Percentiles rank a stretch among this genome's conserved stretches.
phyloP scores from a whole-genome alignment of 2,888 invertebrate species.

The Leptinotarsa rubiginosa region DNA sequence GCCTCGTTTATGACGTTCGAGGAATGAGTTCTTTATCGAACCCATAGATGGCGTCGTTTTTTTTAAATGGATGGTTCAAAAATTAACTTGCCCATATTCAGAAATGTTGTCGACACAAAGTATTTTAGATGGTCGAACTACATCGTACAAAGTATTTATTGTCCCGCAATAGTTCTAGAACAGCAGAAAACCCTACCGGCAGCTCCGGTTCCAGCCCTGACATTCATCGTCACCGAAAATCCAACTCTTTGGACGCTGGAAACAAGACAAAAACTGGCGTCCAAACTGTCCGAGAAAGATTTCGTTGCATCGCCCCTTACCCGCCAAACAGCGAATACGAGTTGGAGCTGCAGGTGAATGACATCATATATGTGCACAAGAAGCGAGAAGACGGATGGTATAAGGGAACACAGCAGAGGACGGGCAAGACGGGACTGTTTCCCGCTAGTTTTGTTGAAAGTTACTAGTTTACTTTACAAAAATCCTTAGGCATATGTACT shows the following conservation, averaged over 20 bases:
- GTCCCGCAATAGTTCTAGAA: conserved; percentile 8
- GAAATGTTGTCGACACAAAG: not conserved
- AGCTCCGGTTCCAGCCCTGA: conserved; percentile 63
- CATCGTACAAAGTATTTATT: not conserved
- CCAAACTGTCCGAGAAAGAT: conserved; percentile 70
- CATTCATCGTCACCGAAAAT: conserved; percentile 73
- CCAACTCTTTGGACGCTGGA: conserved; percentile 84
- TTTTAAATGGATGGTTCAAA: no score
- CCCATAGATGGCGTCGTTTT: no score
- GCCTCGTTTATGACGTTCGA: no score
- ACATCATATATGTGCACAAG: conserved; percentile 90
- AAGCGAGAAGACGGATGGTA: conserved; percentile 97
- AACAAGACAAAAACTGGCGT: conserved; percentile 59
- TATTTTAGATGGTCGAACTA: not conserved
- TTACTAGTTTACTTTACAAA: conserved; percentile 39
- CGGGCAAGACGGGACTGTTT: conserved; percentile 93
- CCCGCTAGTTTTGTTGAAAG: conserved; percentile 88
- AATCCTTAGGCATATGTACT: no score
- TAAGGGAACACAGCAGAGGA: conserved; percentile 90
- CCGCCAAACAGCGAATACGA: conserved; percentile 95
- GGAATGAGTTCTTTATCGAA: no score
- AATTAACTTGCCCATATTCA: not conserved
- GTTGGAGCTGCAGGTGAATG: conserved; percentile 88
- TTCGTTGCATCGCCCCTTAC: conserved; percentile 92
- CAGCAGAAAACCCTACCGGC: conserved; percentile 57